Base-by-base conservation (phyloP, 2,113 vertebrate species). In the Megaceryle torquata region DNA sequence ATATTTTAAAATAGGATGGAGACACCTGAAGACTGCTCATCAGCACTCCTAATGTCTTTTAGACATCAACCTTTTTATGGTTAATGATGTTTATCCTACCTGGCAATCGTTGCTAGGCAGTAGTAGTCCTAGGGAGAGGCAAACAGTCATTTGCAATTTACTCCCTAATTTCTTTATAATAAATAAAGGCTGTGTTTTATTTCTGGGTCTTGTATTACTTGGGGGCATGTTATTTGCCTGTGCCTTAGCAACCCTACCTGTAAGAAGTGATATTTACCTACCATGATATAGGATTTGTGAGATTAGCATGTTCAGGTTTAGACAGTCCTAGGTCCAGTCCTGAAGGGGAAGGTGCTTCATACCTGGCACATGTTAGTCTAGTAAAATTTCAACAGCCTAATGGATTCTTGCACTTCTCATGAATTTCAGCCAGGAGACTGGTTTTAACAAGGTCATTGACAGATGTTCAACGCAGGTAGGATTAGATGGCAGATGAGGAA, bases 141-240 rank as follows among this genome's bases (percentile, higher is more conserved):
- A 96, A 93, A 95, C 54, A 95, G 75, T 82, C 51, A 95, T 95
- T 90, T 96, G 68, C 59, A 96, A 96, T 82, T 96, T 96, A 83
- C 33, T 94, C 50, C 5, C 17, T 94, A 67, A 91, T 92, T 94
- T 69, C 87, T 89, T 94, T n/a, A 63, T 63, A 86, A 94, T 80
- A 95, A 95, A 89, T 69, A 80, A 91, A 82, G 67, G 51, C 35
- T 75, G 54, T 26, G 31, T 14, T 91, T 95, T 82, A 88, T 82
- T 93, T 87, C 89, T 95, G 67, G 10, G 24, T 86, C 71, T 69
- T 82, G 26, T 35, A 53, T 82, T 69, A 86, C 74, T 33, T 24
- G n/a, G 28, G 33, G 78, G 14, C 31, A 43, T 22, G 17, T 57
- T 74, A 72, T 79, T 69, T 82, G n/a, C 59, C 77, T 82, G 78